Percentiles rank a stretch among this genome's conserved stretches.
phyloP scores from a whole-genome alignment of 2,797 vertebrate genomes.

The Sciurus carolinensis region DNA sequence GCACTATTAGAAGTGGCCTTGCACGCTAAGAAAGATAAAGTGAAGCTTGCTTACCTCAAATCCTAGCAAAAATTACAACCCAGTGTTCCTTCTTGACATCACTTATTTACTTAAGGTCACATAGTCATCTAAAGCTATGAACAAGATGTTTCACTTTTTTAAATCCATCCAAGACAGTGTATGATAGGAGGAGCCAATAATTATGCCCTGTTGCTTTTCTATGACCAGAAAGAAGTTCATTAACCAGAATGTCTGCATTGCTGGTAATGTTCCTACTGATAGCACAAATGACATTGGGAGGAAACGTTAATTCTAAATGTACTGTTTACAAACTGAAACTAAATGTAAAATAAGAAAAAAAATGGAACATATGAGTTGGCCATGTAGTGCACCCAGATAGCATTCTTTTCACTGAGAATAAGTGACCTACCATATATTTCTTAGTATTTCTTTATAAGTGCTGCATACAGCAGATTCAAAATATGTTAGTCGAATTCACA shows the following conservation, averaged over 20 bases:
- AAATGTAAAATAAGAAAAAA: not conserved
- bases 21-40: slow-evolving; percentile 83
- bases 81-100: slow-evolving; percentile 75
- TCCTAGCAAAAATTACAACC: slow-evolving; percentile 69
- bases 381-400: not conserved
- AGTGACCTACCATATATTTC: not conserved
- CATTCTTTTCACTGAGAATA: slow-evolving; percentile 24
- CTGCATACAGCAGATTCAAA: not conserved
- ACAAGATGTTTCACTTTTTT: slow-evolving; percentile 78
- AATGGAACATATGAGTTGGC: not conserved
- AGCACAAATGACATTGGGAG: slow-evolving; percentile 85
- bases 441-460: not conserved
- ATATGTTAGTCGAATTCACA: not conserved
- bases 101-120: slow-evolving; percentile 84
- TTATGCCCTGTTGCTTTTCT: slow-evolving; percentile 80
- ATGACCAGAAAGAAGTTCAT: slow-evolving; percentile 89
- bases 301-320: slow-evolving; percentile 76
- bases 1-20: slow-evolving; percentile 82
- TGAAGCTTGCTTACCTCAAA: slow-evolving; percentile 76
- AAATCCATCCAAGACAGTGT: slow-evolving; percentile 66
- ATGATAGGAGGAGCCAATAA: slow-evolving; percentile 79
- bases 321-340: slow-evolving; percentile 69
- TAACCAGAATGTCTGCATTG: slow-evolving; percentile 82
- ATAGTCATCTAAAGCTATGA: slow-evolving; percentile 73
- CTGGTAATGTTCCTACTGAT: slow-evolving; percentile 86